A percentile compares a stretch with the other conserved stretches of the same genome.
Evolutionary conservation across 2,888 invertebrate genomes (phyloP).

Genomic region (Zhuqinia jingwanae): DNA sequence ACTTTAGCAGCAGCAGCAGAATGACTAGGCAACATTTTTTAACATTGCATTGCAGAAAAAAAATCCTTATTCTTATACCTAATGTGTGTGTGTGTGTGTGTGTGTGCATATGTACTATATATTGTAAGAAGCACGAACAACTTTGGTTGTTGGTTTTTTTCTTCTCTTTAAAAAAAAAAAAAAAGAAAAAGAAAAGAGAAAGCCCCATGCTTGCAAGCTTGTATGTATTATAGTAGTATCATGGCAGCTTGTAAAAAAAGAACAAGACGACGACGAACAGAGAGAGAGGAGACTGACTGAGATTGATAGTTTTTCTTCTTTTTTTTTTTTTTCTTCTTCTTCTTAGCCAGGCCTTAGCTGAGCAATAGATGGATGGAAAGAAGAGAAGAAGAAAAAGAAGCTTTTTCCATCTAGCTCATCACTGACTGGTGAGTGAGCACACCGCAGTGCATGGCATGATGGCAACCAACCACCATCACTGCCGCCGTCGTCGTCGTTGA

Average conservation of each 20-base stretch:
- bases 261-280: conserved; percentile 6
- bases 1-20: conserved; percentile 23
- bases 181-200: not conserved
- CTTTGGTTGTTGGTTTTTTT: conserved; percentile 14
- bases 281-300: conserved; percentile 62
- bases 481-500: not conserved
- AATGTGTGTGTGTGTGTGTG: not conserved
- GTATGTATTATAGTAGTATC: not conserved
- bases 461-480: conserved; percentile 10
- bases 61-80: not conserved
- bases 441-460: conserved; percentile 32
- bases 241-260: not conserved
- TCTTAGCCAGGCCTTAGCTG: conserved; percentile 1
- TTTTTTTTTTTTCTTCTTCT: conserved; percentile 24
- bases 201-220: not conserved
- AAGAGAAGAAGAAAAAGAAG: conserved; percentile 4
- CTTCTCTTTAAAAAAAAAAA: no score
- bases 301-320: conserved; percentile 69
- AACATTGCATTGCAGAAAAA: conserved; percentile 29
- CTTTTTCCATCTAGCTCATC: conserved; percentile 46
- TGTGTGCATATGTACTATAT: not conserved
- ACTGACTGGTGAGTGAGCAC: conserved; percentile 3
- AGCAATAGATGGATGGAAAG: not conserved
- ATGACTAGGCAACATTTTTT: conserved; percentile 44
- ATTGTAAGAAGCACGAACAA: conserved; percentile 4